Conservation (phyloP, 2,113 vertebrate species). For the Indicator maculatus region DNA sequence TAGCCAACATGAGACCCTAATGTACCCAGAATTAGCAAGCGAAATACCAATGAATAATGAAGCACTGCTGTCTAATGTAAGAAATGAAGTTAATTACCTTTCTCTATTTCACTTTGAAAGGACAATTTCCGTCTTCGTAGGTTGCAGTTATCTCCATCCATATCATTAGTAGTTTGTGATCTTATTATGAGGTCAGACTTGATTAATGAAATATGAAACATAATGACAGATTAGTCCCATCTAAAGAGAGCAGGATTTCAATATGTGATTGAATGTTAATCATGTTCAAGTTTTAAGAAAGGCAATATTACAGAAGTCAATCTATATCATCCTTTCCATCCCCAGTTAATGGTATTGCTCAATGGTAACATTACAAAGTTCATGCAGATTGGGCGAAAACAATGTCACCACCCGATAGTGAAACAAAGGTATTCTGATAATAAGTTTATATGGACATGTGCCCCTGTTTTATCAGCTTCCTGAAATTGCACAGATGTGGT, state of each 20-base stretch:
- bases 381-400: neutral
- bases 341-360: neutral
- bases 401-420: neutral
- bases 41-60: slow-evolving; percentile 47
- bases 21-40: neutral
- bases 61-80: slow-evolving; percentile 34
- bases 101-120: slow-evolving; percentile 86
- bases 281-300: slow-evolving; percentile 34
- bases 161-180: slow-evolving; percentile 80
- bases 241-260: slow-evolving; percentile 24
- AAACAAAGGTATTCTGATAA: slow-evolving; percentile 16
- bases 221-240: slow-evolving; percentile 61
- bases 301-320: neutral
- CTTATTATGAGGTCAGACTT: slow-evolving; percentile 78
- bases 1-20: neutral
- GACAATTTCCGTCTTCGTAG: slow-evolving; percentile 88
- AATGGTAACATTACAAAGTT: slow-evolving; percentile 11
- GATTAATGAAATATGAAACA: slow-evolving; percentile 68
- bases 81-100: slow-evolving; percentile 81
- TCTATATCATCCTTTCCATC: neutral
- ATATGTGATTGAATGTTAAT: slow-evolving; percentile 32
- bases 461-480: neutral
- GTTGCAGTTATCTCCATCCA: slow-evolving; percentile 83
- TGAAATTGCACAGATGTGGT: neutral
- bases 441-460: neutral